Base-by-base conservation (phyloP, 2,113 vertebrate genomes). In the Ophiodon elongatus region DNA sequence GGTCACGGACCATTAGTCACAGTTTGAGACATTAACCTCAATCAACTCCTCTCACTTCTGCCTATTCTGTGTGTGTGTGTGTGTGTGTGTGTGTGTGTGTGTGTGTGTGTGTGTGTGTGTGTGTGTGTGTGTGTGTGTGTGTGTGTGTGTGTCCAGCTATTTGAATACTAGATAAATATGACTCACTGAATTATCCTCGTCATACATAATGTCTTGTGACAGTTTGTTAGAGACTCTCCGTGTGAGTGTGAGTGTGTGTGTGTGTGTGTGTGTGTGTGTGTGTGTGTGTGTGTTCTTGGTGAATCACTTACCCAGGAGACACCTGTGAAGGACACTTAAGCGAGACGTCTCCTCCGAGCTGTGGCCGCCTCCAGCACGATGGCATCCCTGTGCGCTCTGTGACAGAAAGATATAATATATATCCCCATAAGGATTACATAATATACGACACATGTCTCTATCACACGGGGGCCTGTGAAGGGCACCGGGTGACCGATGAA, bases 11-110 rank as follows among this genome's bases (percentile, higher is more conserved):
- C 54, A 83, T 91, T 86, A 91, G 66, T 80, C 72, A 54, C 84
- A 65, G 57, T 67, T 35, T 72, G 62, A 85, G 57, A 88, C 67
- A 88, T 85, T 85, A 85, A 82, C 84, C 74, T 83, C 76, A 64
- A 85, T 90, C 80, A 50, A 35, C 41, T 33, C 33, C 43, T 45
- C 72, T 71, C 60, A 45, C 57, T 79, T 29, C 57, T 23, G 25
- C 14, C n/a, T 35, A 2, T 25, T 79, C 45, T 71, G 54, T 73
- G 43, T 64, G 60, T 37, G 31, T 10, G 57, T 52, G 79, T 59
- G 35, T 31, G 69, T 45, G 73, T 72, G 39, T 62, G 57, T 60
- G 57, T 70, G 71, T 72, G 39, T 62, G 57, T 31, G 57, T 71
- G 71, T 73, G 41, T 62, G 57, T 31, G 27, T 71, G 71, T 73